A percentile compares a stretch with the other conserved stretches of the same genome.
phyloP scores from a whole-genome alignment of 1,140 invertebrate species.

The Drosophila gunungcola region DNA sequence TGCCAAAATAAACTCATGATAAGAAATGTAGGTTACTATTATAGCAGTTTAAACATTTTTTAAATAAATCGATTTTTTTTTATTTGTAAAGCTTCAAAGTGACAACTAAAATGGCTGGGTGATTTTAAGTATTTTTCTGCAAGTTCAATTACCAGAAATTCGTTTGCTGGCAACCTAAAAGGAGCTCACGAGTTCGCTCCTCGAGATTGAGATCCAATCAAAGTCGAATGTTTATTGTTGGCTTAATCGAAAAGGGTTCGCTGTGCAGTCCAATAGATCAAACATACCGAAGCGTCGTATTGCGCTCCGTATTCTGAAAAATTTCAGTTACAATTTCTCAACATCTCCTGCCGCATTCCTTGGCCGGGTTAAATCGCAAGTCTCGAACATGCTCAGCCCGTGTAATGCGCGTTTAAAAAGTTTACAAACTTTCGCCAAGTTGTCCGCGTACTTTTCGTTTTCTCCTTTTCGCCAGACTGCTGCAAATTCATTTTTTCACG shows the following conservation, averaged over 20 bases:
- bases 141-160: conserved; percentile 45
- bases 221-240: conserved; percentile 47
- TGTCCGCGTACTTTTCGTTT: conserved; percentile 45
- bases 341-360: conserved; percentile 35
- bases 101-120: neutral
- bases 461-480: conserved; percentile 24
- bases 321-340: conserved; percentile 51
- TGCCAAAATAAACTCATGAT: too few relatives aligned
- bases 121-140: conserved; percentile 3
- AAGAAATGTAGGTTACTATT: neutral
- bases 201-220: conserved; percentile 38
- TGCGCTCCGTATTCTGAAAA: conserved; percentile 27
- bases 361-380: conserved; percentile 52
- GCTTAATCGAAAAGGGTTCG: conserved; percentile 41
- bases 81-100: neutral
- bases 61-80: neutral
- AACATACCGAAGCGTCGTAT: conserved; percentile 46
- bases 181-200: conserved; percentile 6
- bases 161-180: conserved; percentile 3
- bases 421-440: conserved; percentile 80
- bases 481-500: conserved; percentile 61
- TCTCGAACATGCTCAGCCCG: conserved; percentile 73
- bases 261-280: conserved; percentile 30
- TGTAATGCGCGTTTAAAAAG: conserved; percentile 82
- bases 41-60: neutral